phyloP scores from a whole-genome alignment of 2,113 vertebrate genomes.

The Pao palembangensis region DNA sequence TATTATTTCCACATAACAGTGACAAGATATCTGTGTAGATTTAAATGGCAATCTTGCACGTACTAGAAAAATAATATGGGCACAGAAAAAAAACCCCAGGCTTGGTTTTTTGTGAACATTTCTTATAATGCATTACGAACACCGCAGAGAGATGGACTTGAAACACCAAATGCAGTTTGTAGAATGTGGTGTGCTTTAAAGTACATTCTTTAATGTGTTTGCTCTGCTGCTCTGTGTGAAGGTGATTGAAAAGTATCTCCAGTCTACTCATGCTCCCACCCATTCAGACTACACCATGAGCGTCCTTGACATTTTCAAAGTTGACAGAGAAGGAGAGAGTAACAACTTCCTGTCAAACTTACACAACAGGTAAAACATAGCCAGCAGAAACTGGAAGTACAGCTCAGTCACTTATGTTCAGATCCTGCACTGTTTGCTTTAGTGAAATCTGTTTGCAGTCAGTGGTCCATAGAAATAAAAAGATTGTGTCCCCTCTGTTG shows the following conservation, averaged over 20 bases:
- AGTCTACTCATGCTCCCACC: conserved; percentile 84
- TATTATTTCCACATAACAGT: too few relatives aligned
- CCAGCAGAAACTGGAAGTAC: background rate
- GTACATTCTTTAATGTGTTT: background rate
- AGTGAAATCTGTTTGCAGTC: background rate
- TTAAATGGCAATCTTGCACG: too few relatives aligned
- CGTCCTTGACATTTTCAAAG: conserved; percentile 78
- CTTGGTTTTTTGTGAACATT: background rate
- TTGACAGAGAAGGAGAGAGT: conserved; percentile 76
- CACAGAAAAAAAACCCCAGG: background rate
- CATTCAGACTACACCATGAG: conserved; percentile 83
- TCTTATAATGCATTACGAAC: too few relatives aligned
- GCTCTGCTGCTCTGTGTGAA: conserved; percentile 31
- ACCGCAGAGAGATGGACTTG: too few relatives aligned
- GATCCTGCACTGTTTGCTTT: background rate
- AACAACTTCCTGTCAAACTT: conserved; percentile 74
- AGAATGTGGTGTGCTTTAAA: too few relatives aligned
- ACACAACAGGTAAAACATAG: conserved; percentile 74
- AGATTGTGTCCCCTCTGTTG: background rate
- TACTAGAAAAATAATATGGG: background rate
- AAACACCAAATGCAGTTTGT: too few relatives aligned
- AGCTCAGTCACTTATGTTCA: background rate
- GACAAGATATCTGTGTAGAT: too few relatives aligned
- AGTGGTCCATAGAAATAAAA: background rate
- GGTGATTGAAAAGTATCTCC: conserved; percentile 80